Evolutionary conservation across 2,797 vertebrate genomes (phyloP), one percentile per base, ranked within the genome.

Genomic region (Sebastes hopkinsi): DNA sequence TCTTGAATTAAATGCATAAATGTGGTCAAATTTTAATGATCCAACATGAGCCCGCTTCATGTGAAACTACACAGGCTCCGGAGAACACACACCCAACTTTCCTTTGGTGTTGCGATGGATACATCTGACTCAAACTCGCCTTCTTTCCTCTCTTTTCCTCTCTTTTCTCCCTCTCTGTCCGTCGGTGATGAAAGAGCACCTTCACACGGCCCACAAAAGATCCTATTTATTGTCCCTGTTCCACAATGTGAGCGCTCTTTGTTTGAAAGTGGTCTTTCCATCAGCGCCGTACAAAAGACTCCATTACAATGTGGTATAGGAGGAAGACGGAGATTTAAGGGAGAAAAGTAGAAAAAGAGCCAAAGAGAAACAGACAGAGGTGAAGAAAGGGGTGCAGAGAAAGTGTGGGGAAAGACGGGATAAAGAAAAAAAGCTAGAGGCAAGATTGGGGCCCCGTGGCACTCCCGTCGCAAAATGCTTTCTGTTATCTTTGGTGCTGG

Each of bases 171-270:
- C 14, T 62, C 32, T 72, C 46, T 74, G 52, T 68, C 74, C 46
- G 61, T 38, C 22, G 11, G 20, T 88, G 86, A 91, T 93, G 89
- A 89, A 87, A 89, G 86, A 92, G 78, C 85, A 72, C 87, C 83
- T 86, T 88, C 86, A 74, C 64, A 61, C 36, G 16, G 60, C 50
- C 30, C 79, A 92, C 92, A 94, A 93, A 93, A 85, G 88, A 79
- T 87, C 77, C 86, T 72, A 91, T 95, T 92, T 94, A 92, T 92
- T 95, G 93, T 92, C 79, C 80, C 91, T 83, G 88, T 85, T 89
- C 75, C 89, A 86, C 85, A 78, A 68, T 73, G 88, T 77, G 72
- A 85, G 82, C 65, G 14, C 69, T 75, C 89, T 93, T 94, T 95
- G 93, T 94, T 73, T 91, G 90, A 89, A 92, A 90, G 87, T 90